Conservation (phyloP, 2,797 vertebrate species). For the Lepilemur septentrionalis region DNA sequence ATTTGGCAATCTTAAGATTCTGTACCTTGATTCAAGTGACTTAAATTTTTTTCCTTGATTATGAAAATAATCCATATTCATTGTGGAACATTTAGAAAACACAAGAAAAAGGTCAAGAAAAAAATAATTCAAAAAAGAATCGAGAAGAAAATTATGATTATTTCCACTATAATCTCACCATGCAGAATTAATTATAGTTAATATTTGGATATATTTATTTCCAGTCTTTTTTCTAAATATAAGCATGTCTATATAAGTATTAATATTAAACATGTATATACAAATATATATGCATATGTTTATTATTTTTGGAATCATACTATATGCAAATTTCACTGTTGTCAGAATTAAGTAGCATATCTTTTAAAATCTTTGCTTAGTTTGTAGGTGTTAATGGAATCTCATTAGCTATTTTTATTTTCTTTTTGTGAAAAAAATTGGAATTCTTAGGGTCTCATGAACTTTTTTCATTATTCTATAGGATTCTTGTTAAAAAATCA, state of each 20-base stretch:
- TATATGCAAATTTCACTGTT: constrained; percentile 53
- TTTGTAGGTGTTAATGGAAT: constrained; percentile 31
- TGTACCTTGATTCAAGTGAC: constrained; percentile 44
- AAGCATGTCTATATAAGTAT: neutral
- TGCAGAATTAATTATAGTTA: constrained; percentile 40
- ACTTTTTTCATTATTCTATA: constrained; percentile 35
- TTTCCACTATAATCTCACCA: neutral
- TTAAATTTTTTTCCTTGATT: constrained; percentile 54
- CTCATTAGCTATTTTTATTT: constrained; percentile 44
- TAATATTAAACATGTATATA: constrained; percentile 46
- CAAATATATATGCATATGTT: constrained; percentile 44
- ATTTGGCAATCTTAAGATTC: constrained; percentile 29
- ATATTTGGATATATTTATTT: constrained; percentile 41
- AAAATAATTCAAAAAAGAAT: neutral
- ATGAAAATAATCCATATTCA: constrained; percentile 68
- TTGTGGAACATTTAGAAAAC: constrained; percentile 54
- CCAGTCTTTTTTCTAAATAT: constrained; percentile 40
- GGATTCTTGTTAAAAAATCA: constrained; percentile 2
- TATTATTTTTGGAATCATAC: constrained; percentile 32
- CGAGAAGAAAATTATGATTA: constrained; percentile 33
- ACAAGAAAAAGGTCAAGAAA: neutral
- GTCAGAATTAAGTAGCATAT: constrained; percentile 36
- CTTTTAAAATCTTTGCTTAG: constrained; percentile 27
- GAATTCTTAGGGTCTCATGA: neutral
- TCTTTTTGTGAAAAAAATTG: neutral